A percentile compares a stretch with the other conserved stretches of the same genome.
phyloP scores from a whole-genome alignment of 1,140 invertebrate species.

The Lepidurus couesii region DNA sequence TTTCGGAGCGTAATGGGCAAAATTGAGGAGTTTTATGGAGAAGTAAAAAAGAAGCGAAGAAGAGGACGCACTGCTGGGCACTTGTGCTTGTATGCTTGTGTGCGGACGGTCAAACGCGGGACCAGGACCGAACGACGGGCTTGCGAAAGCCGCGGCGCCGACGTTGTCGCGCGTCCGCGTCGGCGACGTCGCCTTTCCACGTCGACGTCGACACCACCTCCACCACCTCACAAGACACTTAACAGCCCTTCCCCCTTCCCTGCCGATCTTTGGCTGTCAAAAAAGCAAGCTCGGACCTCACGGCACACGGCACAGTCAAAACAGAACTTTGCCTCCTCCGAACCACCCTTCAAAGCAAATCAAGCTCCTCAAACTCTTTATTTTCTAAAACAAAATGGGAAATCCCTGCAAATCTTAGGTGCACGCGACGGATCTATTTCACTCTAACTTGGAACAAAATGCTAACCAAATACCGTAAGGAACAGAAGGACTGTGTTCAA shows the following conservation, averaged over 20 bases:
- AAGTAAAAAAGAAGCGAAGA: background rate
- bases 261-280: background rate
- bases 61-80: background rate
- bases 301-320: background rate
- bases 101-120: background rate
- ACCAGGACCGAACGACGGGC: slow-evolving; percentile 8
- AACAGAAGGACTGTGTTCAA: too few relatives aligned
- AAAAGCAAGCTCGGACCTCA: background rate
- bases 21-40: background rate
- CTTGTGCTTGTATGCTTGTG: background rate
- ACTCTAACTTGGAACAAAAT: too few relatives aligned
- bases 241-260: background rate
- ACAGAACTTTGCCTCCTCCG: too few relatives aligned
- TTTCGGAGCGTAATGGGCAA: background rate
- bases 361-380: too few relatives aligned
- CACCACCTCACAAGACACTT: slow-evolving; percentile 9
- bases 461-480: too few relatives aligned
- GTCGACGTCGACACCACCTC: slow-evolving; percentile 4
- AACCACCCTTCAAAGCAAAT: too few relatives aligned
- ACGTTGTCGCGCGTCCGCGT: slow-evolving; percentile 20
- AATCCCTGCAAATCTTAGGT: too few relatives aligned
- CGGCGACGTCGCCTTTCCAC: background rate
- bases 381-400: too few relatives aligned
- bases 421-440: too few relatives aligned
- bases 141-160: background rate